Evolutionary conservation across 2,113 vertebrate species (phyloP), one percentile per base, ranked within the genome.

Genomic region (Bagarius yarrelli): DNA sequence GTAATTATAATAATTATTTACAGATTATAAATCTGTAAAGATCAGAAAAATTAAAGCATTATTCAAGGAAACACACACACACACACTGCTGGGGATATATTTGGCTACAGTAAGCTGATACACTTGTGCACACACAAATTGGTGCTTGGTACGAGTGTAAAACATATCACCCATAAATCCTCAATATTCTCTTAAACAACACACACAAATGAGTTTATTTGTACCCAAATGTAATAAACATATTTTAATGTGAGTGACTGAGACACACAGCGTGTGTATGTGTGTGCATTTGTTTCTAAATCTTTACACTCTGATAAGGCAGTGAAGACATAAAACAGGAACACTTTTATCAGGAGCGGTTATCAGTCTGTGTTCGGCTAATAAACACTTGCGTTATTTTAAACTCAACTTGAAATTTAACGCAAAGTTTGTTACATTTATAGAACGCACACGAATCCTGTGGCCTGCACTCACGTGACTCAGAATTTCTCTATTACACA

Each of bases 61-160:
- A 4, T 40, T 25, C 8, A 12, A 25, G n/a, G n/a, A 21, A 9
- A 36, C 36, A 75, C 4, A 59, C 55, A 67, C 19, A 27, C 6
- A 36, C n/a, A 73, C 63, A 66, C 76, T 78, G 77, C 75, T 78
- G 81, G 30, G 50, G 81, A 73, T 83, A 73, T 64, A 73, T 83
- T 78, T 83, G 19, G n/a, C 61, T 82, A 67, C 59, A 30, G 81
- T 78, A 83, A 83, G 69, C 67, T 74, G 76, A 83, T 61, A 73
- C 56, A 32, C 59, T 27, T 61, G 59, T 14, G 36, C 69, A 59
- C 40, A 82, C 6, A 47, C 44, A 70, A n/a, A 44, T 18, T 63
- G 59, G 25, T 6, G 27, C 14, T 30, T 30, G 6, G 30, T 63
- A 27, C 32, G 60, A 32, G 57, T 63, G 32, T 30, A 30, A 61